A percentile compares a stretch with the other conserved stretches of the same genome.
These are phyloP conservation scores for Hoplostethus atlanticus DNA, from an alignment of 2,797 vertebrate species.

Conservation along the genomic window DNA sequence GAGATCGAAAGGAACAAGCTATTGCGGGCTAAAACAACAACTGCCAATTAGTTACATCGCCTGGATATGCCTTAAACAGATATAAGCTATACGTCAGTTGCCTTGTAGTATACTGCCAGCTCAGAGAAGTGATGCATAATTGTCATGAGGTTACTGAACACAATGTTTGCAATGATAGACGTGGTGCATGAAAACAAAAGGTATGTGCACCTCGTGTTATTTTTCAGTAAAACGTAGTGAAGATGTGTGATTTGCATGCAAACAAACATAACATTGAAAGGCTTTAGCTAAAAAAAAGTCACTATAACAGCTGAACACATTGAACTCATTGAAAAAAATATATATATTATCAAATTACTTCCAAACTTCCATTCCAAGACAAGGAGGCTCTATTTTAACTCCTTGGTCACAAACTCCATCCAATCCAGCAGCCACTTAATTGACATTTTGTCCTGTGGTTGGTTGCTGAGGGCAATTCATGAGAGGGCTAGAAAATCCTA, in stretches of 20 bases:
- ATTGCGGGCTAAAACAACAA: constrained; percentile 64
- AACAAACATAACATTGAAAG: too few species aligned
- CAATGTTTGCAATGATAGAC: neutral
- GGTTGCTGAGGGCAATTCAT: constrained; percentile 57
- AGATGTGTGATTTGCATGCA: neutral
- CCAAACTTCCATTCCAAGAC: constrained; percentile 30
- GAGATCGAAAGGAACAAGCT: constrained; percentile 56
- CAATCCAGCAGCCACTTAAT: constrained; percentile 48
- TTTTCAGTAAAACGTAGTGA: neutral
- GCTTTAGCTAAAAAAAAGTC: too few species aligned
- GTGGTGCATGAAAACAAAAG: neutral
- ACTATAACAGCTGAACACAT: neutral
- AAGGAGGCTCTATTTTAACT: constrained; percentile 16
- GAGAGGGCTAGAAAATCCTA: constrained; percentile 66
- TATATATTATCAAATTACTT: constrained; percentile 9
- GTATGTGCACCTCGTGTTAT: too few species aligned
- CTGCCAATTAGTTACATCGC: constrained; percentile 65
- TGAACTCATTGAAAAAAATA: neutral
- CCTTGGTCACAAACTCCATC: constrained; percentile 43
- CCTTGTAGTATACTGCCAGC: constrained; percentile 6
- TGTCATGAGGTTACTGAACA: neutral
- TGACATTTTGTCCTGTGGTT: constrained; percentile 65
- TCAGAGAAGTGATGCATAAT: constrained; percentile 15
- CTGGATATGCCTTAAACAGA: constrained; percentile 31
- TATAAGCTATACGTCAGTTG: constrained; percentile 19